These are phyloP conservation scores for Phacellophora camtschatica DNA, from an alignment of 30 jellyfish, hydroid and myxozoan species.

Conservation along the genomic window DNA sequence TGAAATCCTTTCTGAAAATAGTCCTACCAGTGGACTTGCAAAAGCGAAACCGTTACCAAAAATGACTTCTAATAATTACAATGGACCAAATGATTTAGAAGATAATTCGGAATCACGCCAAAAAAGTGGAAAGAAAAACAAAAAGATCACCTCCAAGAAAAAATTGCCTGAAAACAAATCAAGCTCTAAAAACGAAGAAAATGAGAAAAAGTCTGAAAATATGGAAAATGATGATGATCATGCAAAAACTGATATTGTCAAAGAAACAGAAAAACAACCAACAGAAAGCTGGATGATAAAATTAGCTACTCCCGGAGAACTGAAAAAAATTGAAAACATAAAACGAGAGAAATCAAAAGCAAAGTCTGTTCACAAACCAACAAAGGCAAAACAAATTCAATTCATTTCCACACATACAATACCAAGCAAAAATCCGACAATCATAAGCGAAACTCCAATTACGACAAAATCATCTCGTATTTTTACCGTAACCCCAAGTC, in stretches of 20 bases:
- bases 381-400: neutral
- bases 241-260: neutral
- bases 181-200: neutral
- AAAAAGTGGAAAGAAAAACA: neutral
- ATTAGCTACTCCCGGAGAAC: neutral
- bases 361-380: neutral
- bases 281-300: slow-evolving; percentile 30
- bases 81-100: too few species aligned
- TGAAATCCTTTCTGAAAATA: neutral
- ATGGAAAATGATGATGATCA: neutral
- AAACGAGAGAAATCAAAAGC: neutral
- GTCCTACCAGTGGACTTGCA: neutral
- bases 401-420: slow-evolving; percentile 15
- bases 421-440: slow-evolving; percentile 37
- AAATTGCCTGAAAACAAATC: too few species aligned
- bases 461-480: neutral
- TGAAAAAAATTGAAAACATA: neutral
- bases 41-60: slow-evolving; percentile 37
- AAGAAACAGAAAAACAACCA: slow-evolving; percentile 32
- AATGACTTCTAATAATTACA: too few species aligned
- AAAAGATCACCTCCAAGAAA: too few species aligned
- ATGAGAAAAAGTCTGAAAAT: neutral
- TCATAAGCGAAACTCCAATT: slow-evolving; percentile 25
- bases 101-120: neutral
- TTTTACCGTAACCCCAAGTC: slow-evolving; percentile 40